These are phyloP conservation scores for Dunckerocampus dactyliophorus DNA, from an alignment of 2,113 vertebrate genomes.

Conservation along the genomic window DNA sequence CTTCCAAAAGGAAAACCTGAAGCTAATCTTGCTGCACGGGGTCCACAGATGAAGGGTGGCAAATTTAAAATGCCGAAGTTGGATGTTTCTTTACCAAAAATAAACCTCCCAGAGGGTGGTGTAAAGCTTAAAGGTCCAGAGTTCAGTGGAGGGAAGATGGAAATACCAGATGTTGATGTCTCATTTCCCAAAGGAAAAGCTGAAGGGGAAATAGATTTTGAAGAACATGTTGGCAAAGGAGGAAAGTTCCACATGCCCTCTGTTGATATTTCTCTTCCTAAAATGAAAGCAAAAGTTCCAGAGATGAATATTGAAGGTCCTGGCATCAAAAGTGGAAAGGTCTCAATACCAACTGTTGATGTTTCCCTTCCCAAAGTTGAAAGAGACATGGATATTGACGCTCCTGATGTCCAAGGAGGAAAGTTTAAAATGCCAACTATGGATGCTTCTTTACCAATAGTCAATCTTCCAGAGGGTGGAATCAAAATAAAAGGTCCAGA, in stretches of 20 bases:
- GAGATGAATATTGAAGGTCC: conserved; percentile 25
- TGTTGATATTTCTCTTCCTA: conserved; percentile 45
- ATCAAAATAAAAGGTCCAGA: conserved; percentile 22
- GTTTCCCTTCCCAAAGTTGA: conserved; percentile 41
- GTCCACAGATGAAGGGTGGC: background rate
- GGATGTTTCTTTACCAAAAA: conserved; percentile 19
- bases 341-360: conserved; percentile 42
- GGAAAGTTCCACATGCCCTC: conserved; percentile 45
- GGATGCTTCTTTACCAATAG: conserved; percentile 45
- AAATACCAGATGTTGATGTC: conserved; percentile 46
- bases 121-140: too few relatives aligned
- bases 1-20: background rate
- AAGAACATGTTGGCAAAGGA: conserved; percentile 34
- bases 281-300: conserved; percentile 13
- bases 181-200: conserved; percentile 39
- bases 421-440: conserved; percentile 34
- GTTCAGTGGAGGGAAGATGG: too few relatives aligned
- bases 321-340: conserved; percentile 30
- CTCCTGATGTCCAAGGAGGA: background rate
- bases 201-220: conserved; percentile 18
- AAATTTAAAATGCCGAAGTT: background rate
- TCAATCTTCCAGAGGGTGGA: conserved; percentile 12
- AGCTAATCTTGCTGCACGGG: background rate
- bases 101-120: conserved; percentile 9
- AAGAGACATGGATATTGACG: conserved; percentile 22